phyloP scores from a whole-genome alignment of 2,113 vertebrate genomes.

The Lagopus leucura region DNA sequence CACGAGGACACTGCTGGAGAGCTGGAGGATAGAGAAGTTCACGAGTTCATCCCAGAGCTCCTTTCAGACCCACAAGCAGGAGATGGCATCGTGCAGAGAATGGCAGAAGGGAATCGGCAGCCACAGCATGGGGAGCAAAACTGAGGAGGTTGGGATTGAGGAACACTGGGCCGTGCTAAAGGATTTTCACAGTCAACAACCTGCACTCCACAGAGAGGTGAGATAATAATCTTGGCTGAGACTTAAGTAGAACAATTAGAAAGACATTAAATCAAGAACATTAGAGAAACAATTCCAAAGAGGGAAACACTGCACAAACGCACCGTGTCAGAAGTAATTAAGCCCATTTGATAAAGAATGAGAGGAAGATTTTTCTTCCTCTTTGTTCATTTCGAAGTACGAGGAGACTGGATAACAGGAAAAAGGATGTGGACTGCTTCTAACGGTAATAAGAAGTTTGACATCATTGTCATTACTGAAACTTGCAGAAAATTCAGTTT shows the following conservation, averaged over 20 bases:
- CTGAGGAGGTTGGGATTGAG: accelerated
- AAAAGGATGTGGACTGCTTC: not conserved
- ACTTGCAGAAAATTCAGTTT: not conserved
- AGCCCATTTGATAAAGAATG: not conserved
- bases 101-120: not conserved
- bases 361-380: not conserved
- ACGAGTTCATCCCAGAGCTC: not conserved
- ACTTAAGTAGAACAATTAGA: not conserved
- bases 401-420: not conserved
- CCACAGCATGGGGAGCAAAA: not conserved
- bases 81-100: not conserved
- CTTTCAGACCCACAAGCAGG: not conserved
- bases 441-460: not conserved
- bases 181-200: not conserved
- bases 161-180: not conserved
- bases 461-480: not conserved
- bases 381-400: not conserved
- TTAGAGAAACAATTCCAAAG: not conserved
- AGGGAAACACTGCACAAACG: not conserved
- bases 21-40: not conserved
- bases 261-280: not conserved
- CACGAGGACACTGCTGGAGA: not conserved
- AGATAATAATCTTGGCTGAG: not conserved
- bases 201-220: not conserved
- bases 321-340: not conserved